Evolutionary conservation across 2,888 invertebrate species (phyloP), one percentile per base, ranked within the genome.

Genomic region (Heliconius charithonia): DNA sequence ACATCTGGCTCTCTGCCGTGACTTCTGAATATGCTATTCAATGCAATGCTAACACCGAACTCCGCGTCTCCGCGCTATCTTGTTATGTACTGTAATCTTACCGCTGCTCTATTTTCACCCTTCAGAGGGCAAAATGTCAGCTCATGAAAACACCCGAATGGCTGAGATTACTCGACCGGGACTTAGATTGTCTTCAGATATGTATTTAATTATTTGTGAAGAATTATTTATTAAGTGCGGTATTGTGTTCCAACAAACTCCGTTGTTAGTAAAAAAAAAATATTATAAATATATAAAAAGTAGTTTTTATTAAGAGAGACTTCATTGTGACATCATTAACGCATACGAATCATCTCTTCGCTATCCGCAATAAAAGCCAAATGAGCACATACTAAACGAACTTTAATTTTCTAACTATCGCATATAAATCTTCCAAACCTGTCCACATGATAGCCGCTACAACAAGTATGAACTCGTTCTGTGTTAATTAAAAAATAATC

Each of bases 401-500:
- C 32, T 73, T 41, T 73, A 73, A 73, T 63, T 73, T 72, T 37
- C n/a, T 62, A 27, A 62, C 59, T 73, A 27, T 59, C 25, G 41
- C 73, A 59, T 63, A 74, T 74, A 74, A 74, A 74, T 74, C 74
- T 74, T 25, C 41, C 25, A 63, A 74, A 74, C 74, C 74, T 25
- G 73, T 74, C 27, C 63, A 41, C 62, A 25, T 62, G 41, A 41
- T 63, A 37, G 73, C 3, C 41, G 41, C 41, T 45, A 19, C 63
- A 66, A 59, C 77, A 66, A 66, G 56, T 70, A 77, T 29, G 59
- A 74, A 73, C 77, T 67, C 59, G 77, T 59, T 73, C 32, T 0
- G 66, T 72, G 77, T 78, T 73, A 59, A 78, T 78, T 78, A 78
- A 78, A 67, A 78, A 78, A 25, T 72, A 78, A 73, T 74, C 73